Base-by-base conservation (phyloP, 2,888 invertebrate species). In the Thelaira solivaga region DNA sequence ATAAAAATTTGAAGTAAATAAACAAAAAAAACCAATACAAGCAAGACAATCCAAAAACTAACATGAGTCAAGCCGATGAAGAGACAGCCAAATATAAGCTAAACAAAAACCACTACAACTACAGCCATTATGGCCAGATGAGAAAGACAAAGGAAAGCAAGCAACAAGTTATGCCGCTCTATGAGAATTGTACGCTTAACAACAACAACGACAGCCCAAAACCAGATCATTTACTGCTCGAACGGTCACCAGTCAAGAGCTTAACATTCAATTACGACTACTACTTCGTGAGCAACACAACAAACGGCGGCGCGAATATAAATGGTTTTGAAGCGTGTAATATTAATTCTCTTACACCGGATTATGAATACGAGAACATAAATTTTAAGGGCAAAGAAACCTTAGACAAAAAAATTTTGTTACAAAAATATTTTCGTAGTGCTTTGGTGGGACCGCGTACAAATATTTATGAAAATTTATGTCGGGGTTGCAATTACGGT, bases 401-500 rank as follows among this genome's bases (percentile, higher is more conserved):
- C n/a, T 57, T 77, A 20, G 81, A 68, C 36, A 82, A 82, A 64
- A 73, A 73, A 13, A n/a, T 82, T n/a, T 80, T 86, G 71, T 81
- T 87, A 62, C 83, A 85, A 64, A 86, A 86, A 67, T 87, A 85
- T 76, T 86, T 88, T 80, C 84, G 83, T 26, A 84, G 83, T 67
- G 84, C 84, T 11, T 82, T 78, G n/a, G 78, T 78, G 49, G 78
- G 78, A 8, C 78, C 78, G 7, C 69, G 78, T 3, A 53, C 62
- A n/a, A 81, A 83, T 22, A 83, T 86, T 67, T 88, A 89, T 57
- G 88, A 88, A 81, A 89, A 89, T 82, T 76, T 89, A 24, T 89
- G 89, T 69, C 85, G 85, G 39, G 87, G 87, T 57, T 89, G 89
- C 72, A 88, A 88, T 49, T 88, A 88, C 72, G 88, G 88, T 0